Base-by-base conservation (phyloP, 2,797 vertebrate species). In the Argya squamiceps region DNA sequence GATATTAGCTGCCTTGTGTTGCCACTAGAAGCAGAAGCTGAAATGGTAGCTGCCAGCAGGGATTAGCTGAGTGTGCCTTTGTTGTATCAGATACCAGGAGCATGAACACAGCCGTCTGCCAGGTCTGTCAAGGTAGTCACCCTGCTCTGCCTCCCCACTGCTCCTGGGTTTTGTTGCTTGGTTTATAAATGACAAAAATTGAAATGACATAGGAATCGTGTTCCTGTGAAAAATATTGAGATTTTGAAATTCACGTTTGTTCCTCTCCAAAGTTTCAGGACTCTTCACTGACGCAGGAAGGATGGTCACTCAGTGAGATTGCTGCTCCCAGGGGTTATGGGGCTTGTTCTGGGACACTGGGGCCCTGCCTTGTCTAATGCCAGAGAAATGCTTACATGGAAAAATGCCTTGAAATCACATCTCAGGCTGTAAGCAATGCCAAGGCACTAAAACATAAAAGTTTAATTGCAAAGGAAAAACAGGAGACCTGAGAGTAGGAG, bases 381-480 rank as follows among this genome's bases (percentile, higher is more conserved):
- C 53, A 68, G 64, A 79, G 71, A 83, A 82, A 43, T 37, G 34
- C 49, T 95, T 30, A 16, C 2, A 2, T 78, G 62, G 46, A 83
- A 88, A n/a, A 92, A 69, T 8, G 13, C 36, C 50, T 62, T 81
- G 79, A 88, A 95, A 62, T 64, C 47, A 50, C 52, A 4, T n/a
- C 53, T 55, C 26, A n/a, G 34, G 20, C 58, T 88, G 22, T 58
- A 52, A 67, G n/a, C 60, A 84, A 27, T 55, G 47, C 58, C 29
- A 81, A 76, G 26, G 50, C 94, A 69, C 79, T 75, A 4, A 62
- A 69, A 46, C 49, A 75, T 81, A 23, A 65, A 88, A 78, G 37
- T 92, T 91, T 94, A 89, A 91, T 93, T 75, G 52, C 59, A 63
- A 64, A 77, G 62, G 47, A 46, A 71, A 81, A 94, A 26, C 15